Conservation (phyloP, 2,113 vertebrate genomes). For the Mesitornis unicolor region DNA sequence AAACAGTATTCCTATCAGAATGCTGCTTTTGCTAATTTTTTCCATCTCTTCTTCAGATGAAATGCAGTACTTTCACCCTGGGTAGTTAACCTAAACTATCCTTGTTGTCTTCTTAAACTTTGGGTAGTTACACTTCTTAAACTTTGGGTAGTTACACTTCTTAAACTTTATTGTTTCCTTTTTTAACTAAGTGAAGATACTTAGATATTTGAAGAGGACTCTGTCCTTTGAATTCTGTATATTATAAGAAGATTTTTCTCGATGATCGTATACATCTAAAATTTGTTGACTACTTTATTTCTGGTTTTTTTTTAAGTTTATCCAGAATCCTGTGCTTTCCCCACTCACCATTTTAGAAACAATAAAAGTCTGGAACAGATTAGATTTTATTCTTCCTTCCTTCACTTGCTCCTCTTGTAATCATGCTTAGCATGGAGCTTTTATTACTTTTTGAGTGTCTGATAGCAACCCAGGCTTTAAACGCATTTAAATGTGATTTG, state of each 20-base stretch:
- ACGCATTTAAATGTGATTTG: not conserved
- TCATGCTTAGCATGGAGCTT: not conserved
- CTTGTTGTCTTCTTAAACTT: not conserved
- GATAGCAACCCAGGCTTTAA: not conserved
- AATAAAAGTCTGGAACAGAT: not conserved
- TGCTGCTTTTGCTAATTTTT: not conserved
- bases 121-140: no score
- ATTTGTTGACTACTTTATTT: not conserved
- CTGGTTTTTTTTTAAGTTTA: not conserved
- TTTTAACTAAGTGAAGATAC: not conserved
- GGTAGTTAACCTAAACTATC: not conserved
- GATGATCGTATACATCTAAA: not conserved
- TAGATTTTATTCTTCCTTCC: not conserved
- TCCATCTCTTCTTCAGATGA: not conserved
- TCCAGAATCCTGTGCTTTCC: not conserved
- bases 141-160: no score
- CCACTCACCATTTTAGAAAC: not conserved
- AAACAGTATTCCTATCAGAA: not conserved
- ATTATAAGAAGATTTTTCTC: not conserved
- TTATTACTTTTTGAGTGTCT: not conserved
- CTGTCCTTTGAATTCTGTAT: not conserved
- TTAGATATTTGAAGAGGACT: not conserved
- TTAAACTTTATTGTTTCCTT: not conserved
- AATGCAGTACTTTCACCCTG: not conserved
- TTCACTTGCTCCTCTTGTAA: not conserved